Evolutionary conservation across 1,140 invertebrate genomes (phyloP).

Genomic region (Ceratosolen fusciceps): DNA sequence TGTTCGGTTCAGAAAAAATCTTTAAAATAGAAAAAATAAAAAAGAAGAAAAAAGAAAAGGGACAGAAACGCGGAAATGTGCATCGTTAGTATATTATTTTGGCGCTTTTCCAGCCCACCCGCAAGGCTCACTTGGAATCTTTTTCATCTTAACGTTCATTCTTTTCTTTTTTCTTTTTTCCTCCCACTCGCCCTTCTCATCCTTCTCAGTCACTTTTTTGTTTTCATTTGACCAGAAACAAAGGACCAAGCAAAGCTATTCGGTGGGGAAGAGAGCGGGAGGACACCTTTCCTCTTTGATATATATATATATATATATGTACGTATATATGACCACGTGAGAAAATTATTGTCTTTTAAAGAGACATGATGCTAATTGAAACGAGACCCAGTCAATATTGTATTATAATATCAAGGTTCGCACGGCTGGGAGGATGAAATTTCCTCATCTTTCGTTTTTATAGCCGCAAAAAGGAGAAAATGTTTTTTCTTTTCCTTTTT

Average conservation of each 20-base stretch:
- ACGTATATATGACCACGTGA: too few species aligned
- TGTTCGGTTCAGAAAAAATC: constrained; percentile 10
- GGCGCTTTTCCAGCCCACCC: constrained; percentile 63
- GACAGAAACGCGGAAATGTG: constrained; percentile 5
- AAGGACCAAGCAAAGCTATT: constrained; percentile 41
- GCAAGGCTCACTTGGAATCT: constrained; percentile 61
- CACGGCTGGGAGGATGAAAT: too few species aligned
- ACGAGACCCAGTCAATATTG: too few species aligned
- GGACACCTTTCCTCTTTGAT: background rate
- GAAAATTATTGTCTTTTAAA: too few species aligned
- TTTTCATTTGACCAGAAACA: constrained; percentile 51
- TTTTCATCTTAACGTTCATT: constrained; percentile 63
- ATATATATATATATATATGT: too few species aligned
- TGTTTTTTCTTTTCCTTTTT: too few species aligned
- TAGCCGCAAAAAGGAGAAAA: too few species aligned
- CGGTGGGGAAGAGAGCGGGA: constrained; percentile 15
- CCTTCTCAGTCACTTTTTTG: constrained; percentile 40
- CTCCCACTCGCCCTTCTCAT: constrained; percentile 37
- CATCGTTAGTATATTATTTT: constrained; percentile 65
- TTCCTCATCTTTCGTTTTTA: too few species aligned
- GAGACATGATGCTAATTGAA: too few species aligned
- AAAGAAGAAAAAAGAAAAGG: background rate
- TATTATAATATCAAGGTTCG: too few species aligned
- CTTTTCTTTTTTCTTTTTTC: constrained; percentile 42
- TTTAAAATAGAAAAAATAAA: constrained; percentile 9